These are phyloP conservation scores for Psococerastis gibbosa DNA, from an alignment of 2,888 invertebrate species.

Conservation along the genomic window DNA sequence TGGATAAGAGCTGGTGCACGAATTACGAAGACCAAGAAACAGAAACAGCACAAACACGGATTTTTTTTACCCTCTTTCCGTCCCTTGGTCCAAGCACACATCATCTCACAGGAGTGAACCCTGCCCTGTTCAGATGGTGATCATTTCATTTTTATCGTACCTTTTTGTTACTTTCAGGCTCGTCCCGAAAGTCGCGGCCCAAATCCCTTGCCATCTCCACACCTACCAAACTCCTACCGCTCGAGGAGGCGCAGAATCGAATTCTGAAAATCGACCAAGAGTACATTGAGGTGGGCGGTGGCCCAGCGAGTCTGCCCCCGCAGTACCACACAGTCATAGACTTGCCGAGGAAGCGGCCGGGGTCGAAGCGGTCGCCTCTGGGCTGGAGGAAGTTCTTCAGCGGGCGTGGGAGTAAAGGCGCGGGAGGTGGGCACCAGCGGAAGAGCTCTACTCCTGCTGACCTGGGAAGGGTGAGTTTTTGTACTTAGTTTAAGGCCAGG, in stretches of 20 bases:
- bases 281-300: slow-evolving; percentile 48
- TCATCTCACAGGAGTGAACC: no score
- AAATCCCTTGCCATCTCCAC: slow-evolving; percentile 84
- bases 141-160: no score
- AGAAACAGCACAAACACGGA: no score
- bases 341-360: slow-evolving; percentile 48
- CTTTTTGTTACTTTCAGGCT: no score
- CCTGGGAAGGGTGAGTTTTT: slow-evolving; percentile 17
- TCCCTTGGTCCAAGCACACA: no score
- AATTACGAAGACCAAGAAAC: no score
- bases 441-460: slow-evolving; percentile 31
- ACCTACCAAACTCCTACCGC: slow-evolving; percentile 73
- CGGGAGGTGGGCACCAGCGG: slow-evolving; percentile 17
- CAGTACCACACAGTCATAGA: slow-evolving; percentile 88
- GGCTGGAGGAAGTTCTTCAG: slow-evolving; percentile 68
- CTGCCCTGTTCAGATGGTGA: no score
- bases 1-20: no score
- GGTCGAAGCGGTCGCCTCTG: slow-evolving; percentile 46
- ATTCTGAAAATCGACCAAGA: slow-evolving; percentile 42
- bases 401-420: slow-evolving; percentile 21
- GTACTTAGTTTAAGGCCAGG: no score
- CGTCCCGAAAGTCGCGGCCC: slow-evolving; percentile 37
- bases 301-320: slow-evolving; percentile 54
- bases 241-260: slow-evolving; percentile 64
- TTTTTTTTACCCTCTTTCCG: no score